Percentiles rank a stretch among this genome's conserved stretches.
phyloP scores from a whole-genome alignment of 2,113 vertebrate species.

The Odobenus rosmarus region DNA sequence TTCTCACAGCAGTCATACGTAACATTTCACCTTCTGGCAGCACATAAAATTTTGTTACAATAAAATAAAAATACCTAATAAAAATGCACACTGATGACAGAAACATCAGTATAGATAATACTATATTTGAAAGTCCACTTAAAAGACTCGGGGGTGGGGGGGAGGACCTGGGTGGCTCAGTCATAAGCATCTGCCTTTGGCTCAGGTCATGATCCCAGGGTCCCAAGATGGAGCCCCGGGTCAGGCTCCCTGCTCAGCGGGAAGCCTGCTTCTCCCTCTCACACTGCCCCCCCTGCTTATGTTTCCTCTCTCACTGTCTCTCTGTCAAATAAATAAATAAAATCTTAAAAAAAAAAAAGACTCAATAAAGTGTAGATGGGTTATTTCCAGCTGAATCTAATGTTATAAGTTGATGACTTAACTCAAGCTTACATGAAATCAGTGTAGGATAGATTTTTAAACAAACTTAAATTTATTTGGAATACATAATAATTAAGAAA shows the following conservation, averaged over 20 bases:
- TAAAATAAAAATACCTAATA: conserved; percentile 52
- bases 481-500: conserved; percentile 38
- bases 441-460: background rate
- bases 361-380: background rate
- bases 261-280: too few relatives aligned
- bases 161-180: too few relatives aligned
- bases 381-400: background rate
- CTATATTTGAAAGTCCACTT: background rate
- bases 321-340: too few relatives aligned
- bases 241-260: too few relatives aligned
- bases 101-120: conserved; percentile 2
- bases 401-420: background rate
- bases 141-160: background rate
- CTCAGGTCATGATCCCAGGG: too few relatives aligned
- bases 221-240: too few relatives aligned
- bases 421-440: background rate
- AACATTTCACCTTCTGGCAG: conserved; percentile 39
- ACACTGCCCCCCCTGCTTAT: too few relatives aligned
- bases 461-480: conserved; percentile 24
- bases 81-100: background rate
- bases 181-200: too few relatives aligned
- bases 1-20: background rate
- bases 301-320: too few relatives aligned
- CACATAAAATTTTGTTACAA: conserved; percentile 19
- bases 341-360: background rate